Base-by-base conservation (phyloP, 2,113 vertebrate genomes). In the Myotis brandtii region DNA sequence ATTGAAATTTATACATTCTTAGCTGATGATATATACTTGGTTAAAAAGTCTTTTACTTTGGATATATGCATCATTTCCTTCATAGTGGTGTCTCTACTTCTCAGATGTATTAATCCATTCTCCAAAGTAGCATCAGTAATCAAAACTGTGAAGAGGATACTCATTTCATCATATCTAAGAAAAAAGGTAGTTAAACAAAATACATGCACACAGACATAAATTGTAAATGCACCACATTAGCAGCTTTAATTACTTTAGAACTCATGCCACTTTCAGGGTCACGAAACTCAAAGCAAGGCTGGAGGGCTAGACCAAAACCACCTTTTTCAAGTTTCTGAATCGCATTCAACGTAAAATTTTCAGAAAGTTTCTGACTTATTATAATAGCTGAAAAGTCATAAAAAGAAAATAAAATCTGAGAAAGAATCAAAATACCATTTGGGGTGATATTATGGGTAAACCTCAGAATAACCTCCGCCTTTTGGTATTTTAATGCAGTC, bases 91-190 rank as follows among this genome's bases (percentile, higher is more conserved):
- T 99, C 99, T 96, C 99, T 98, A 96, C 98, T 99, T 95, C 99
- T 99, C 81, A 99, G 98, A 70, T 99, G 99, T 83, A 99, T 96
- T 69, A 99, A 98, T 50, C 99, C 99, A 9, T 96, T 99, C 97
- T 99, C 99, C 91, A 99, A 96, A 0, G 99, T 99, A 86, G 97
- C 97, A 80, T 99, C 99, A 69, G 97, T 98, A 86, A 99, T 90
- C 97, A 99, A 86, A 89, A 99, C 85, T 3, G 98, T 99, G 98
- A 99, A 99, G 67, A 99, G 98, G 97, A 99, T 97, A 2, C 99
- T 99, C 99, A 99, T 99, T 98, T 99, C 99, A 97, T 99, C 99
- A 0, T 99, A 99, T 96, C 99, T 99, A 95, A 67, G 76, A 40
- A 82, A 77, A 82, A 79, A 95, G 88, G 43, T n/a, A 94, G 76